Base-by-base conservation (phyloP, 2,797 vertebrate species). In the Amniataba percoides region DNA sequence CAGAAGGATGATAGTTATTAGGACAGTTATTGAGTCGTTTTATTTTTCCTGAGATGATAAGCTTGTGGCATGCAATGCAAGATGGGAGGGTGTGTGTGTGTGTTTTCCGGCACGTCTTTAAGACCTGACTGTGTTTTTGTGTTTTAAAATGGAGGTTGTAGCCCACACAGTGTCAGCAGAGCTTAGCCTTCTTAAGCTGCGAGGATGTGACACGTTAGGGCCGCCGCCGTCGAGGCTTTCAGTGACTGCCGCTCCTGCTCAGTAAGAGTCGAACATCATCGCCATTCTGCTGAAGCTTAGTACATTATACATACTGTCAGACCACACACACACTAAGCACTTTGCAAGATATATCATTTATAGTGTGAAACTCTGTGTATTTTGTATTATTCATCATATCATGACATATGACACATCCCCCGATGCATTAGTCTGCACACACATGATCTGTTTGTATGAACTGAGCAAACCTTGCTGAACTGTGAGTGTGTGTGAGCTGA, bases 161-260 rank as follows among this genome's bases (percentile, higher is more conserved):
- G 68, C 84, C 79, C 70, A 81, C 82, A 67, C 80, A 71, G 51
- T 68, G 80, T 85, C 81, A 85, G 81, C 49, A 36, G 62, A 85
- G 88, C 78, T 87, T 58, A 72, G 62, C 45, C 66, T 49, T 11
- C 67, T 81, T 65, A 81, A 83, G 88, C 61, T 59, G 63, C 0
- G 9, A 57, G 57, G 51, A 80, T 40, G 7, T 16, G 80, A 57
- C 80, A 48, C 10, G 7, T 63, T 58, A 51, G 71, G 67, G 73
- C 76, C 18, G 73, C 60, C 75, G 64, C 79, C 36, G 71, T 74
- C n/a, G 75, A 75, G 56, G 62, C 51, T 74, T 74, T 82, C 59
- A 53, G 42, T 19, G 18, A 31, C 52, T 13, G 60, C 65, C 53
- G 59, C 59, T 45, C 27, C 53, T 45, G 71, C 67, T 74, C 46